Evolutionary conservation across 2,113 vertebrate species (phyloP), one percentile per base, ranked within the genome.

Genomic region (Leptosomus discolor): DNA sequence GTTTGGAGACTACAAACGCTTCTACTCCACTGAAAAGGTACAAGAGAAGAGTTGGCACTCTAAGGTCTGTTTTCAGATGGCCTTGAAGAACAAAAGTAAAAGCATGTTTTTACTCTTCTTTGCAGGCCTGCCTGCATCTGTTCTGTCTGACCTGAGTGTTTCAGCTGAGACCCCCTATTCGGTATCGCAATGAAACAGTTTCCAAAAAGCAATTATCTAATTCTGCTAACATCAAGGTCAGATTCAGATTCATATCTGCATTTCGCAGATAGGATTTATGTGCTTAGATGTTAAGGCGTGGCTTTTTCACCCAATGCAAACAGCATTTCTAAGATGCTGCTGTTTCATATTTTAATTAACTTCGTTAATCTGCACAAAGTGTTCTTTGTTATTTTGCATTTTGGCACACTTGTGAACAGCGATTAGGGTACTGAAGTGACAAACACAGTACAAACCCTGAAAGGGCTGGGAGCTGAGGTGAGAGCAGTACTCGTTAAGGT

Each of bases 331-430:
- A 13, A 46, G 34, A 23, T 8, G 20, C 41, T 39, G 17, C 12
- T 43, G 24, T 12, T 36, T 41, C 12, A 2, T 27, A 10, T 51
- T 24, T 53, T 45, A 12, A 56, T 8, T 9, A 12, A 24, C 18
- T 8, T 7, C 5, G 13, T 15, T 39, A n/a, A 5, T 37, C 27
- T 27, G 32, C n/a, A 14, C n/a, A 10, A 41, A 12, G 5, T 10
- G 6, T n/a, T 51, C 9, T 17, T 24, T 7, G 19, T 13, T 18
- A 29, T 36, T 67, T 14, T 0, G 1, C 2, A 1, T 39, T 68
- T 27, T 4, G 64, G 56, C 34, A 27, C 8, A 0, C 36, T 3
- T 20, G 11, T 11, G 24, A 63, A 20, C 10, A 30, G 53, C 1
- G 11, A 18, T 6, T 8, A 19, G 15, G 51, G 34, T 16, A 46